Conservation (phyloP, 1,140 invertebrate species). For the Pseudomyrmex concolor region DNA sequence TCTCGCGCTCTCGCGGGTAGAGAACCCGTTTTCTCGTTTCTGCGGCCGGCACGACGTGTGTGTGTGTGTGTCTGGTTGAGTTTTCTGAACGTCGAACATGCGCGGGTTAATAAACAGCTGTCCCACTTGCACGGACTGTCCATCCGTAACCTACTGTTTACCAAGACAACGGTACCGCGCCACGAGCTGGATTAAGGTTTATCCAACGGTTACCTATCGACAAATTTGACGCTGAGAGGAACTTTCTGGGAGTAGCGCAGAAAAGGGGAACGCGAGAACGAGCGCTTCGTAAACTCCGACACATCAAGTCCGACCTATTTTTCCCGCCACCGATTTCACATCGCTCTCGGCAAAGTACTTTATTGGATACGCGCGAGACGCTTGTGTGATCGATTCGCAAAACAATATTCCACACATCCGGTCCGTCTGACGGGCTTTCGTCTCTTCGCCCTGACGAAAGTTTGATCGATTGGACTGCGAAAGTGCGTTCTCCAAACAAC, state of each 20-base stretch:
- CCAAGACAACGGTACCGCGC: constrained; percentile 56
- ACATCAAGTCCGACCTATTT: constrained; percentile 48
- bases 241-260: not conserved
- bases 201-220: constrained; percentile 61
- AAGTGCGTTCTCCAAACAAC: too few species aligned
- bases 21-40: constrained; percentile 44
- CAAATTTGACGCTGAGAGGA: constrained; percentile 26
- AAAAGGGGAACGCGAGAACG: constrained; percentile 54
- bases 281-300: not conserved
- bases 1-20: not conserved
- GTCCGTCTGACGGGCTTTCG: not conserved
- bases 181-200: constrained; percentile 57
- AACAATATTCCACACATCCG: not conserved
- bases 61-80: constrained; percentile 13
- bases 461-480: too few species aligned
- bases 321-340: constrained; percentile 4
- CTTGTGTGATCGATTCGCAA: not conserved
- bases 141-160: constrained; percentile 60
- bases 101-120: constrained; percentile 58
- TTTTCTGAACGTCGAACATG: constrained; percentile 55
- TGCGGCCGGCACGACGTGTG: not conserved
- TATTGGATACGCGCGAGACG: too few species aligned
- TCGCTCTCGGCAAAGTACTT: not conserved
- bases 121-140: constrained; percentile 57
- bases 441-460: not conserved